Percentiles rank a stretch among this genome's conserved stretches.
Evolutionary conservation across 2,113 vertebrate genomes (phyloP).

Genomic region (Glareola pratincola): DNA sequence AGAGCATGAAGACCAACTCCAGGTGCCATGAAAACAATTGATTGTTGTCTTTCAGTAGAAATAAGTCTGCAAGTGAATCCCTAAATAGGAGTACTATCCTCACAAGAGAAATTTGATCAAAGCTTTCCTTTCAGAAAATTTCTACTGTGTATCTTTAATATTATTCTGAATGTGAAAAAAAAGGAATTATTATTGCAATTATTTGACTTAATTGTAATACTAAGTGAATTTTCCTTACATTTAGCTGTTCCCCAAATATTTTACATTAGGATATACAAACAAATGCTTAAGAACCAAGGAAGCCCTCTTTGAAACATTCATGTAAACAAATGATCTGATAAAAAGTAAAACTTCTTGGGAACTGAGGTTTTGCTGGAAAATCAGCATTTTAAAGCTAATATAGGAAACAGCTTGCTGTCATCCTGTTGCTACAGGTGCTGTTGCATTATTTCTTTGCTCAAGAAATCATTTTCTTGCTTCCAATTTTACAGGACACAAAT

Average conservation of each 20-base stretch:
- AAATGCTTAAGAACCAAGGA: background rate
- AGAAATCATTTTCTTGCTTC: background rate
- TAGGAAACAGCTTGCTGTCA: background rate
- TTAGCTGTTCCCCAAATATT: background rate
- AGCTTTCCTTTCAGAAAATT: background rate
- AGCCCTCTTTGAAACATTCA: background rate
- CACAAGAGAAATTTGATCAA: background rate
- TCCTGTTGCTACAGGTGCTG: background rate
- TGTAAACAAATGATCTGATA: background rate
- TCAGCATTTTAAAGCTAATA: background rate
- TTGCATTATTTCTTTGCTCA: background rate
- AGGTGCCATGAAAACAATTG: background rate
- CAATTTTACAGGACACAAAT: background rate
- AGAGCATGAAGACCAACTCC: background rate
- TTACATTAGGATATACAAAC: background rate
- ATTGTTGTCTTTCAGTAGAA: background rate
- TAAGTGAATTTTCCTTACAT: background rate
- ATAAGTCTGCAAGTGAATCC: background rate
- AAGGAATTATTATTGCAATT: background rate
- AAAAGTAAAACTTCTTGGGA: background rate
- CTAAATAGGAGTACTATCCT: background rate
- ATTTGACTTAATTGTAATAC: background rate
- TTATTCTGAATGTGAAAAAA: background rate
- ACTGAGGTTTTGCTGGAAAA: background rate
- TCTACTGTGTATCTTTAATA: background rate